Percentiles rank a stretch among this genome's conserved stretches.
phyloP scores from a whole-genome alignment of 2,113 vertebrate genomes.

The Gasterosteus nipponicus region DNA sequence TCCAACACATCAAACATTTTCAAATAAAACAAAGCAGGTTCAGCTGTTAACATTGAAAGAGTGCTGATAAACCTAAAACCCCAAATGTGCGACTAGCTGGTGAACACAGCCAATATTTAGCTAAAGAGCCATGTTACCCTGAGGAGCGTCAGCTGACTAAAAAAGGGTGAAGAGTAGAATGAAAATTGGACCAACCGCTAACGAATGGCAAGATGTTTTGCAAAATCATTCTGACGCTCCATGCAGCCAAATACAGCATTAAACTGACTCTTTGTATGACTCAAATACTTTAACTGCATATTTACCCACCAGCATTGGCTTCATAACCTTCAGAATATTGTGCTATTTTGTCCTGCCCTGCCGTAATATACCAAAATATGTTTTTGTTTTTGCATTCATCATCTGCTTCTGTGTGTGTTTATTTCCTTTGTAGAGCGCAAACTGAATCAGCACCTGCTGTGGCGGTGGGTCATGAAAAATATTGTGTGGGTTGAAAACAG shows the following conservation, averaged over 20 bases:
- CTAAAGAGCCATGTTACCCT: background rate
- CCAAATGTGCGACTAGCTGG: background rate
- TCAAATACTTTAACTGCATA: background rate
- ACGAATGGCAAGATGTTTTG: background rate
- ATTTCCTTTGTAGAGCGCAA: conserved; percentile 27
- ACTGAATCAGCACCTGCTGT: conserved; percentile 43
- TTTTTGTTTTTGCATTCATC: conserved; percentile 27
- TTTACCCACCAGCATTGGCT: background rate
- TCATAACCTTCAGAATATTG: background rate
- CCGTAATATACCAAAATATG: conserved; percentile 15
- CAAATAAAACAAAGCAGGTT: no score
- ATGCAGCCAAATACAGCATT: background rate
- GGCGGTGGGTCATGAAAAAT: conserved; percentile 21
- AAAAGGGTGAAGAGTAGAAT: background rate
- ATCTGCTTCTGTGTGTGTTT: conserved; percentile 38
- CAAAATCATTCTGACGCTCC: background rate
- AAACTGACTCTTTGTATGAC: background rate
- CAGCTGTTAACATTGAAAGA: background rate
- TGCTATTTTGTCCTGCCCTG: conserved; percentile 4
- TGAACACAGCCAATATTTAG: background rate
- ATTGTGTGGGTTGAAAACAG: conserved; percentile 26
- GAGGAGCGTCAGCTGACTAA: background rate
- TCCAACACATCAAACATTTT: no score
- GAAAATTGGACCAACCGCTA: background rate
- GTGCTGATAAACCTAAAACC: background rate